Evolutionary conservation across 2,888 invertebrate species (phyloP).

Genomic region (Neria commutata): DNA sequence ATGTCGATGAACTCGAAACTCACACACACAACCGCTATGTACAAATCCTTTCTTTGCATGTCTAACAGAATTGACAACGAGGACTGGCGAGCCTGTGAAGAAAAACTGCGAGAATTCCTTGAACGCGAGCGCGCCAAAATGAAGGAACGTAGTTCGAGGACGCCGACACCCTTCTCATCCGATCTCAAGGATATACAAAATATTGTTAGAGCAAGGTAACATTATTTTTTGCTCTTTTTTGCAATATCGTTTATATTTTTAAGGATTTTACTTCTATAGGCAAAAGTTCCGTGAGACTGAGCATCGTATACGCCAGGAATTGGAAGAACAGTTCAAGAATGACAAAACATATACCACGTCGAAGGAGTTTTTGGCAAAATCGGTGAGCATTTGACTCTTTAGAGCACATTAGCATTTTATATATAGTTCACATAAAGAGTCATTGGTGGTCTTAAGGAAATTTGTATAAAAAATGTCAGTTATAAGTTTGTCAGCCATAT

Average conservation of each 20-base stretch:
- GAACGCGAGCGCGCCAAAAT: conserved; percentile 52
- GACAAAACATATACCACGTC: conserved; percentile 9
- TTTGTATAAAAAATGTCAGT: no score
- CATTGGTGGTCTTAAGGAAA: no score
- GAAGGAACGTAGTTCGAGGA: conserved; percentile 51
- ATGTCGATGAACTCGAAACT: background rate
- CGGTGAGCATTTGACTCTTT: conserved; percentile 18
- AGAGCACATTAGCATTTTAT: no score
- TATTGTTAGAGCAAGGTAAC: conserved; percentile 54
- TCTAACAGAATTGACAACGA: conserved; percentile 57
- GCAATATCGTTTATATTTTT: background rate
- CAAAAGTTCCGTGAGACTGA: conserved; percentile 57
- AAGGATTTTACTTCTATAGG: conserved; percentile 31
- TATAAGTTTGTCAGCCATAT: no score
- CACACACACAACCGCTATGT: background rate
- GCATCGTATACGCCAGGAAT: conserved; percentile 47
- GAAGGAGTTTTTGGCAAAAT: conserved; percentile 18
- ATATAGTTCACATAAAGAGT: no score
- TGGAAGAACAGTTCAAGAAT: conserved; percentile 43
- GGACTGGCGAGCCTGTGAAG: conserved; percentile 58
- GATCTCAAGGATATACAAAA: conserved; percentile 56
- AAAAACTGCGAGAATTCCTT: conserved; percentile 55
- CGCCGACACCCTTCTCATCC: conserved; percentile 47
- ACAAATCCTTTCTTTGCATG: background rate
- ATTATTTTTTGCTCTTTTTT: background rate